These are phyloP conservation scores for Apodemia zela DNA, from an alignment of 2,888 invertebrate species.

Conservation along the genomic window DNA sequence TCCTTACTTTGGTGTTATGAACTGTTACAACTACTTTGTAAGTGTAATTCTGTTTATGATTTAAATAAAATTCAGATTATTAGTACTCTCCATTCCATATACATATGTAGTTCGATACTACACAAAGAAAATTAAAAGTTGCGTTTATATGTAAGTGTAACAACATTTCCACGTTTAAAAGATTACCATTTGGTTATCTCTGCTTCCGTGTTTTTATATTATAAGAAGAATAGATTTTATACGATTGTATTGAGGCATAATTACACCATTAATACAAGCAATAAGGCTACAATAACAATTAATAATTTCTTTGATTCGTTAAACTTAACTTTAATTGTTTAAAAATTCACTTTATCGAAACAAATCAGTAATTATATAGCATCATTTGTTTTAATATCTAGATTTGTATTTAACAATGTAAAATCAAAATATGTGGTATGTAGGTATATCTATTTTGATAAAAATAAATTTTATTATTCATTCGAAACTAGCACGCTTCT, in stretches of 20 bases:
- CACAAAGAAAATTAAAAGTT: too few relatives aligned
- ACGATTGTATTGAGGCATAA: background rate
- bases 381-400: background rate
- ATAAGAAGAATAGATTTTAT: background rate
- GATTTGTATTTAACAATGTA: background rate
- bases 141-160: too few relatives aligned
- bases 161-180: background rate
- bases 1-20: too few relatives aligned
- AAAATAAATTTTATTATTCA: constrained; percentile 14
- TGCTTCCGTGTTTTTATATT: background rate
- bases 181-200: constrained; percentile 1
- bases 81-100: too few relatives aligned
- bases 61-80: too few relatives aligned
- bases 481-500: constrained; percentile 8
- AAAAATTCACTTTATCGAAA: too few relatives aligned
- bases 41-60: too few relatives aligned
- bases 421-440: background rate
- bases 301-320: background rate
- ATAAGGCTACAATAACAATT: background rate
- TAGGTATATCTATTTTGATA: constrained; percentile 1
- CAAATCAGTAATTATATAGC: too few relatives aligned
- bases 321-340: background rate
- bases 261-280: background rate
- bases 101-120: too few relatives aligned
- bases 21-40: too few relatives aligned